phyloP scores from a whole-genome alignment of 2,113 vertebrate species.

The Chloropsis cyanopogon region DNA sequence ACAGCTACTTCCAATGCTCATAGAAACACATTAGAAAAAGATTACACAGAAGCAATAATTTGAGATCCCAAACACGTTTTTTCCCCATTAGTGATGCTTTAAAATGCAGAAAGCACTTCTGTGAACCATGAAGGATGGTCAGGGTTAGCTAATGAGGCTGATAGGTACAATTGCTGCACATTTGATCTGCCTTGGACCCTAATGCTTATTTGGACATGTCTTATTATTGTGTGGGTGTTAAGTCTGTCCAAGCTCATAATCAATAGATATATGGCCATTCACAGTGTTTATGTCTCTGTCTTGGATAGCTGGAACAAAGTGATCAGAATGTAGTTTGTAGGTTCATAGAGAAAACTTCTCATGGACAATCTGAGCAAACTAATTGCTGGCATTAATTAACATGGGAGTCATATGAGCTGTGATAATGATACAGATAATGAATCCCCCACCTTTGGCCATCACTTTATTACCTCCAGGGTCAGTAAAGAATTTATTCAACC shows the following conservation, averaged over 20 bases:
- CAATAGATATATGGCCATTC: slow-evolving; percentile 3
- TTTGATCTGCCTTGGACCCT: slow-evolving; percentile 40
- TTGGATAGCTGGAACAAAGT: slow-evolving; percentile 15
- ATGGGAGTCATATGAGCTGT: background rate
- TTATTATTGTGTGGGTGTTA: slow-evolving; percentile 34
- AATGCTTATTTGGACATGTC: slow-evolving; percentile 37
- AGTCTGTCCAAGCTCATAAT: slow-evolving; percentile 36
- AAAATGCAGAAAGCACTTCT: slow-evolving; percentile 46
- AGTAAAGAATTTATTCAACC: background rate
- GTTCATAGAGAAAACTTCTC: slow-evolving; percentile 13
- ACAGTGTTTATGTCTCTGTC: background rate
- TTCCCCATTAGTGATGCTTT: slow-evolving; percentile 9
- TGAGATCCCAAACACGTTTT: slow-evolving; percentile 48
- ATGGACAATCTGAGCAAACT: slow-evolving; percentile 21
- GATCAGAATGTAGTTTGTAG: background rate
- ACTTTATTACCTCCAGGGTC: background rate
- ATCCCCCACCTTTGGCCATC: background rate
- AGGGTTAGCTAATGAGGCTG: slow-evolving; percentile 48
- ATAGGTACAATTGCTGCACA: slow-evolving; percentile 24
- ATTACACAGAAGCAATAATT: background rate
- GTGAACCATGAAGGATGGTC: slow-evolving; percentile 13
- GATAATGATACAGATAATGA: slow-evolving; percentile 37
- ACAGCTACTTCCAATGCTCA: background rate
- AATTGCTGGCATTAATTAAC: slow-evolving; percentile 55
- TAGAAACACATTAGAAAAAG: background rate